Base-by-base conservation (phyloP, 2,113 vertebrate genomes). In the Clupea harengus region DNA sequence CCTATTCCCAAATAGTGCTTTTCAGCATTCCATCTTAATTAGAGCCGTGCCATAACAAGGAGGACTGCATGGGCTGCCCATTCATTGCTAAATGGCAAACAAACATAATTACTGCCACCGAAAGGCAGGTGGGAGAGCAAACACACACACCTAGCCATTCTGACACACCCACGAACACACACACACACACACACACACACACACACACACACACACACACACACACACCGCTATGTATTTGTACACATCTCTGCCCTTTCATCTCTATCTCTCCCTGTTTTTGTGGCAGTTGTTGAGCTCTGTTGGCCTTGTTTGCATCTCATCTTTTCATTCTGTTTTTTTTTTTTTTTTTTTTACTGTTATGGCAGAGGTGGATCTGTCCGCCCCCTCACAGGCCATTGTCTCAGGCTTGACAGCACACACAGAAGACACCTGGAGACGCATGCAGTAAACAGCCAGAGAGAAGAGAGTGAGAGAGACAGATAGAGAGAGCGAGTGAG, bases 41-140 rank as follows among this genome's bases (percentile, higher is more conserved):
- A 13, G 39, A 17, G 45, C 25, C 72, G 5, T 18, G 72, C 11
- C 72, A 78, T 44, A 32, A 39, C 72, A 39, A 44, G 72, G 25
- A 78, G 32, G 2, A 32, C 72, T 44, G 72, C 32, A 4, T 15
- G 72, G 72, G 28, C 39, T 39, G 39, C 11, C 72, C 11, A 78
- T 78, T 78, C 72, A 78, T 39, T 39, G 72, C 72, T 78, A 78
- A 78, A 78, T 78, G 72, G 72, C 72, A 78, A 78, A 28, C 72
- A 39, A 39, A 32, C 72, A 78, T 78, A 78, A 78, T 78, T 32
- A 78, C 72, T 15, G 72, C 28, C 72, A 78, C 28, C 72, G 39
- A 32, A 78, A 78, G 72, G 72, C 72, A 72, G 64, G 64, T 72
- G 64, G n/a, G n/a, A 32, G n/a, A 72, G 64, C 64, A 72, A 72